Percentiles rank a stretch among this genome's conserved stretches.
Conservation (phyloP, 2,888 invertebrate species). For the Trilocha varians region DNA sequence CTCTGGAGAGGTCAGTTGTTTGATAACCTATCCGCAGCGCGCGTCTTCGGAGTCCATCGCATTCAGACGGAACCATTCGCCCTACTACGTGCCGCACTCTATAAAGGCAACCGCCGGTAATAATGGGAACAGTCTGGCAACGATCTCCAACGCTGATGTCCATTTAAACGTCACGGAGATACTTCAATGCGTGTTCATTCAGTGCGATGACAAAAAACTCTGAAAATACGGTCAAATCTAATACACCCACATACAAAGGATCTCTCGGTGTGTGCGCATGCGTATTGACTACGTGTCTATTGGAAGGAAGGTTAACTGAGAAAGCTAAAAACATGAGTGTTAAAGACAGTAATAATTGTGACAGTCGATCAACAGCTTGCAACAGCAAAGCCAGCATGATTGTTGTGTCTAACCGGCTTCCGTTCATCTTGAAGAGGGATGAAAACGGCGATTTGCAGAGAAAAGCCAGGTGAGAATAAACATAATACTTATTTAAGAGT, state of each 20-base stretch:
- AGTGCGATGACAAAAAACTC: slow-evolving; percentile 42
- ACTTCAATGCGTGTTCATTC: slow-evolving; percentile 25
- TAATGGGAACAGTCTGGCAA: slow-evolving; percentile 59
- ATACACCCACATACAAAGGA: slow-evolving; percentile 34
- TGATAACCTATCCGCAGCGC: slow-evolving; percentile 51
- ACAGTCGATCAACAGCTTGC: slow-evolving; percentile 57
- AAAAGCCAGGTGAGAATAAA: slow-evolving; percentile 94
- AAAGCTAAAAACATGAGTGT: slow-evolving; percentile 51
- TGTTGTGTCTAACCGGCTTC: slow-evolving; percentile 92
- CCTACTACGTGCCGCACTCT: slow-evolving; percentile 55
- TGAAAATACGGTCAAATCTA: slow-evolving; percentile 10
- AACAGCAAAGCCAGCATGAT: slow-evolving; percentile 84
- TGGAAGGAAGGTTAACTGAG: slow-evolving; percentile 43
- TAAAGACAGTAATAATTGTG: slow-evolving; percentile 24
- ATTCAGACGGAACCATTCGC: slow-evolving; percentile 45
- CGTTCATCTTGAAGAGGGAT: slow-evolving; percentile 87
- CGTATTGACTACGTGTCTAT: slow-evolving; percentile 50
- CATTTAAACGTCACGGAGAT: slow-evolving; percentile 32
- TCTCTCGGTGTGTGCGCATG: slow-evolving; percentile 55
- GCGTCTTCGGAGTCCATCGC: slow-evolving; percentile 40
- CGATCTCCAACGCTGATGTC: slow-evolving; percentile 59
- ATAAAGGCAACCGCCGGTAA: slow-evolving; percentile 57
- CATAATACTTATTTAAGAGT: too few relatives aligned
- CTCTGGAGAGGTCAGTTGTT: slow-evolving; percentile 35
- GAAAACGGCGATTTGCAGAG: slow-evolving; percentile 80